These are phyloP conservation scores for Choristoneura rosaceana DNA, from an alignment of 2,888 invertebrate species.

Conservation along the genomic window DNA sequence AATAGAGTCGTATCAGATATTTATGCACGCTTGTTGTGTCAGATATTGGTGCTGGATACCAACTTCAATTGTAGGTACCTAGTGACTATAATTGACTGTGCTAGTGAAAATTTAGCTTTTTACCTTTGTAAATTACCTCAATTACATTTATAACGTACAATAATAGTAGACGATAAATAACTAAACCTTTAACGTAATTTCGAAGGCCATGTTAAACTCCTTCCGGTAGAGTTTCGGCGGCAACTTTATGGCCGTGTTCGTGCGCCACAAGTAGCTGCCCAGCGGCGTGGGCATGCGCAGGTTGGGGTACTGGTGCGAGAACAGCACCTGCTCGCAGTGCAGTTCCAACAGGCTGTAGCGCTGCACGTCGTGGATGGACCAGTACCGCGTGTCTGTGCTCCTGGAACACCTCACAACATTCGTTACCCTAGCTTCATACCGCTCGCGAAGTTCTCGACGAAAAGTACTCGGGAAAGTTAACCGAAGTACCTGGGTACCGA, in stretches of 20 bases:
- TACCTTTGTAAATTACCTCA: too few relatives aligned
- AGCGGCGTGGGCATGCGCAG: conserved; percentile 61
- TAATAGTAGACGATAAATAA: background rate
- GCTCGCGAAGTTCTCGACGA: too few relatives aligned
- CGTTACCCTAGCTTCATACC: too few relatives aligned
- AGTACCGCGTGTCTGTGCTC: conserved; percentile 65
- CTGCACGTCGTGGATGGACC: conserved; percentile 74
- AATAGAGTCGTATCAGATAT: too few relatives aligned
- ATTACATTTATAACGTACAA: too few relatives aligned
- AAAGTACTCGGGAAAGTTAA: too few relatives aligned
- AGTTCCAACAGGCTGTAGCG: conserved; percentile 66
- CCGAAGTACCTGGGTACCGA: too few relatives aligned
- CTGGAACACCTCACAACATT: conserved; percentile 48
- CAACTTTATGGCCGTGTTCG: conserved; percentile 64
- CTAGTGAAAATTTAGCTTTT: too few relatives aligned
- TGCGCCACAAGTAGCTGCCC: conserved; percentile 65
- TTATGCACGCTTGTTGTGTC: too few relatives aligned
- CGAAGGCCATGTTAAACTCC: conserved; percentile 62
- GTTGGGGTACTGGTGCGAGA: conserved; percentile 74
- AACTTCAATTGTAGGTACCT: too few relatives aligned
- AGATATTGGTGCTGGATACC: too few relatives aligned
- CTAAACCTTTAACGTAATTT: conserved; percentile 66
- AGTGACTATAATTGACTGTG: too few relatives aligned
- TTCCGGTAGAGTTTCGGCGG: conserved; percentile 60
- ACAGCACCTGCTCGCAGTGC: conserved; percentile 72